Percentiles rank a stretch among this genome's conserved stretches.
Conservation (phyloP, 2,113 vertebrate species). For the Spermophilus dauricus region DNA sequence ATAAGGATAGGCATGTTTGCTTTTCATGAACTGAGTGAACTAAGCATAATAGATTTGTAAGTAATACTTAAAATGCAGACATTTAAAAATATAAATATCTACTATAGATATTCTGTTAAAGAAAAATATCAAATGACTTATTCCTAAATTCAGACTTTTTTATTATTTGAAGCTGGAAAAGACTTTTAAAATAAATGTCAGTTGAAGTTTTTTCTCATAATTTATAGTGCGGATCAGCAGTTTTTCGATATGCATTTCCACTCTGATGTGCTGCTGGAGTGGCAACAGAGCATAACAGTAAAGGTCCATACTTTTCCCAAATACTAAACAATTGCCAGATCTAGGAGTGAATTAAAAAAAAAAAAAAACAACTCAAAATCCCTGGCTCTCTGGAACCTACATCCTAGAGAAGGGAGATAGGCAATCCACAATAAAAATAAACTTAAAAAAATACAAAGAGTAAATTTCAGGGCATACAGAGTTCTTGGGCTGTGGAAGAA, state of each 20-base stretch:
- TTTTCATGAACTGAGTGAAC: neutral
- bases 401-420: neutral
- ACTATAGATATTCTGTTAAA: neutral
- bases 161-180: neutral
- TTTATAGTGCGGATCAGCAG: neutral
- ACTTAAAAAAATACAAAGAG: neutral
- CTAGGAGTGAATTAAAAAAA: neutral
- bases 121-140: neutral
- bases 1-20: fast-evolving
- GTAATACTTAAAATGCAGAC: neutral
- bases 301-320: neutral
- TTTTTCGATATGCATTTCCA: neutral
- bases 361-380: too few species aligned
- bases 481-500: neutral
- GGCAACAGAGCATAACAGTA: neutral
- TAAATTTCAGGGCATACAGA: neutral
- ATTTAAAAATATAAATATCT: neutral
- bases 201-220: neutral
- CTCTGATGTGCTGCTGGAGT: neutral
- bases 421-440: neutral
- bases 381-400: neutral
- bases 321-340: neutral
- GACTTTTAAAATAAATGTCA: neutral
- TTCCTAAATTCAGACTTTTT: neutral
- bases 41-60: neutral